A percentile compares a stretch with the other conserved stretches of the same genome.
Conservation (phyloP, 2,113 vertebrate species). For the Prinia subflava region DNA sequence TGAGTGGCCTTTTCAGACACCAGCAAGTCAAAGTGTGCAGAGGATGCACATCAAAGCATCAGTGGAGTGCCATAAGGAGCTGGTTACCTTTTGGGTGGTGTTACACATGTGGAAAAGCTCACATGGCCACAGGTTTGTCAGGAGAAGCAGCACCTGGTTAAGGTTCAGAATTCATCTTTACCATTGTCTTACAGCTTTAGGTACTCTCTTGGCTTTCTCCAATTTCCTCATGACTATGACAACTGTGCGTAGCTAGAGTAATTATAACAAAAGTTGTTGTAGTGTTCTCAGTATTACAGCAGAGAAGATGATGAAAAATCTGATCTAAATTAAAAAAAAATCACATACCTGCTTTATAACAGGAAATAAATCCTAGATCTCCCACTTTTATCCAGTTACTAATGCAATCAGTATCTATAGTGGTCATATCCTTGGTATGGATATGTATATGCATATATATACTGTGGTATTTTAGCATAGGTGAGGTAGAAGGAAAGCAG, state of each 20-base stretch:
- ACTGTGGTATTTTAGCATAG: rapidly evolving
- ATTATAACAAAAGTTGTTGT: neutral
- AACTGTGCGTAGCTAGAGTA: neutral
- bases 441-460: no score
- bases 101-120: neutral
- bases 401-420: neutral
- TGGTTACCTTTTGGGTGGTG: neutral
- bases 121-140: neutral
- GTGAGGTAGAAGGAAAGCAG: neutral
- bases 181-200: neutral
- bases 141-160: neutral
- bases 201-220: neutral
- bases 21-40: neutral
- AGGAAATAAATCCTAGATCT: neutral
- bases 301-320: neutral
- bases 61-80: neutral
- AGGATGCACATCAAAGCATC: neutral
- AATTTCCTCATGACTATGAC: neutral
- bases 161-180: neutral
- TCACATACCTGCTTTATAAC: neutral
- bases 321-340: neutral
- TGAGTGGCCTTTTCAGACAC: neutral
- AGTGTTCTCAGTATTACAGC: neutral
- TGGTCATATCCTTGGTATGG: neutral
- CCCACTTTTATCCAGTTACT: neutral